Percentiles rank a stretch among this genome's conserved stretches.
Evolutionary conservation across 2,888 invertebrate genomes (phyloP).

Genomic region (Calephelis perditalis): DNA sequence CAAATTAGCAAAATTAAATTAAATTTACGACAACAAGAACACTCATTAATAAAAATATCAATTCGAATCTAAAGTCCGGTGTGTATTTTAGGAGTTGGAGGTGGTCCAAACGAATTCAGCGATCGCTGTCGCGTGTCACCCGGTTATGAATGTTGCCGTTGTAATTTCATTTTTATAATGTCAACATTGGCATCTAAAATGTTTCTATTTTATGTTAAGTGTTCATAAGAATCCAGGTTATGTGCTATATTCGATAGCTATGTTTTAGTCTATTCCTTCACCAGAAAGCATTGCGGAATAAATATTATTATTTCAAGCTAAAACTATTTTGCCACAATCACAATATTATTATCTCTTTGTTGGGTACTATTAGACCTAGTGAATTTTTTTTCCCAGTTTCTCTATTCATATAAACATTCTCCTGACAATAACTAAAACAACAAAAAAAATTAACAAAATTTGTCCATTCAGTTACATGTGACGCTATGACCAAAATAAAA

Average conservation of each 20-base stretch:
- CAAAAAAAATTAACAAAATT: no score
- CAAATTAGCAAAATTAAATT: not conserved
- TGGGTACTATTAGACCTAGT: no score
- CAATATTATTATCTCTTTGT: no score
- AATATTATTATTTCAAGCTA: no score
- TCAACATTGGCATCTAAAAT: conserved; percentile 7
- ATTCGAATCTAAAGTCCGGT: conserved; percentile 4
- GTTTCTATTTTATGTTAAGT: not conserved
- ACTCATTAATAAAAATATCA: conserved; percentile 3
- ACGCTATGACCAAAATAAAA: no score
- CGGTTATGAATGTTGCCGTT: conserved; percentile 9
- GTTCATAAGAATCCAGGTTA: not conserved
- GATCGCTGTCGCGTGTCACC: conserved; percentile 7
- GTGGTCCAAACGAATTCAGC: not conserved
- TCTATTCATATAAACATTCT: no score
- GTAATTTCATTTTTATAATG: conserved; percentile 7
- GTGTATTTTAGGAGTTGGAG: conserved; percentile 2
- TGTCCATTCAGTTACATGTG: no score
- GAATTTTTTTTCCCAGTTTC: no score
- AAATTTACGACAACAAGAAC: not conserved
- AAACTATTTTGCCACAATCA: no score
- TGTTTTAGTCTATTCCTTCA: no score
- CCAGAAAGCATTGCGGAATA: no score
- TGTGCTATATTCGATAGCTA: not conserved
- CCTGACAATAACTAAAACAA: no score